phyloP scores from a whole-genome alignment of 2,113 vertebrate species.

The Chelonoidis abingdonii region DNA sequence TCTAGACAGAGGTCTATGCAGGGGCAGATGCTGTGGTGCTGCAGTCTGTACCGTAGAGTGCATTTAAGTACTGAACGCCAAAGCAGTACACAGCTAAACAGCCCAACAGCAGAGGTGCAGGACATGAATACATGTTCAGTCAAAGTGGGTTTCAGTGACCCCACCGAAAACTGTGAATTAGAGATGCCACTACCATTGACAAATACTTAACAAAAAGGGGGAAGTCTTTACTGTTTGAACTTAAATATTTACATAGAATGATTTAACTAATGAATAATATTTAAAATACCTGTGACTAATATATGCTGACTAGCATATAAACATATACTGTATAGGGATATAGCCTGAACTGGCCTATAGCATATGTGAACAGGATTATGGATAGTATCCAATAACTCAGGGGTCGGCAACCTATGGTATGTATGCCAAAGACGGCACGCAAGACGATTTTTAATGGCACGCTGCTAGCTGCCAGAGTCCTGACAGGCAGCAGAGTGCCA shows the following conservation, averaged over 20 bases:
- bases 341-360: neutral
- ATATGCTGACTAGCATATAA: neutral
- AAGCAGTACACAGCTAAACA: neutral
- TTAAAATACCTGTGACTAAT: neutral
- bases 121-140: neutral
- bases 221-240: constrained; percentile 20
- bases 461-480: too few relatives aligned
- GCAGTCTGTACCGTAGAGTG: too few relatives aligned
- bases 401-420: too few relatives aligned
- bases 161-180: constrained; percentile 15
- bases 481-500: too few relatives aligned
- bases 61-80: too few relatives aligned
- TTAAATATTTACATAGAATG: constrained; percentile 54
- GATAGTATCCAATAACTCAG: neutral
- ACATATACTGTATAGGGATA: neutral
- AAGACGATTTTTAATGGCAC: too few relatives aligned
- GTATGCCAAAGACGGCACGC: too few relatives aligned
- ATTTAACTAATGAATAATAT: neutral
- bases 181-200: constrained; percentile 36
- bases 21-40: too few relatives aligned
- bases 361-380: neutral
- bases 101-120: neutral
- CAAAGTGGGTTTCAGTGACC: constrained; percentile 10
- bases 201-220: constrained; percentile 54
- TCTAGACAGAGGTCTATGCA: too few relatives aligned